phyloP scores from a whole-genome alignment of 2,797 vertebrate species.

The Coracias cyanogaster region DNA sequence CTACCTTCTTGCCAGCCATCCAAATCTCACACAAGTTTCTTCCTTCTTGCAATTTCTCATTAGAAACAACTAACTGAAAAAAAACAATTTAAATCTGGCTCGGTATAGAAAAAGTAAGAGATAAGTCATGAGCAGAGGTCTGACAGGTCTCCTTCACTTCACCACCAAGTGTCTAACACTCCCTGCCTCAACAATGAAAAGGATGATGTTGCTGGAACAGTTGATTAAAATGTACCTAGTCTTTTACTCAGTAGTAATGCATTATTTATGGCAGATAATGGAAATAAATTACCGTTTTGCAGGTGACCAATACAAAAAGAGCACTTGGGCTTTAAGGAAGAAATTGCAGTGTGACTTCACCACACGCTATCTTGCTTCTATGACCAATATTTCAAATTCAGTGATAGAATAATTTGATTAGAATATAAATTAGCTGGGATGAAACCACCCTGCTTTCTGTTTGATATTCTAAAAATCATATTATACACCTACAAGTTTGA shows the following conservation, averaged over 20 bases:
- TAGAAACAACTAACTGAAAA: background rate
- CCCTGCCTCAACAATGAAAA: background rate
- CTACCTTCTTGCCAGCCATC: background rate
- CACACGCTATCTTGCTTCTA: background rate
- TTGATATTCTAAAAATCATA: constrained; percentile 55
- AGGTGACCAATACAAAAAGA: constrained; percentile 11
- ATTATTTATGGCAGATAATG: constrained; percentile 52
- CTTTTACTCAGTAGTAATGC: constrained; percentile 33
- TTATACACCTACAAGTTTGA: constrained; percentile 1
- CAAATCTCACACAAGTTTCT: background rate
- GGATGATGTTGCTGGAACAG: background rate
- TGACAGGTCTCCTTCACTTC: background rate
- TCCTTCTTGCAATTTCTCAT: background rate
- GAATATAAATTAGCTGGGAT: constrained; percentile 44
- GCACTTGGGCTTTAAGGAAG: constrained; percentile 24
- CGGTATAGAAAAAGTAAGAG: background rate
- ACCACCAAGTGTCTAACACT: background rate
- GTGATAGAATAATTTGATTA: constrained; percentile 60
- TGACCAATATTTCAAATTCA: constrained; percentile 52
- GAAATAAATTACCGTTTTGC: constrained; percentile 45
- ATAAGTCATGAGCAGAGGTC: background rate
- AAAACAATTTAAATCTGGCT: background rate
- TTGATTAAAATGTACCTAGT: constrained; percentile 59
- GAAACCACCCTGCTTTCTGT: constrained; percentile 26
- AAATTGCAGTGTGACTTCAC: background rate